Conservation (phyloP, 2,797 vertebrate species). For the Pangasius macronema region DNA sequence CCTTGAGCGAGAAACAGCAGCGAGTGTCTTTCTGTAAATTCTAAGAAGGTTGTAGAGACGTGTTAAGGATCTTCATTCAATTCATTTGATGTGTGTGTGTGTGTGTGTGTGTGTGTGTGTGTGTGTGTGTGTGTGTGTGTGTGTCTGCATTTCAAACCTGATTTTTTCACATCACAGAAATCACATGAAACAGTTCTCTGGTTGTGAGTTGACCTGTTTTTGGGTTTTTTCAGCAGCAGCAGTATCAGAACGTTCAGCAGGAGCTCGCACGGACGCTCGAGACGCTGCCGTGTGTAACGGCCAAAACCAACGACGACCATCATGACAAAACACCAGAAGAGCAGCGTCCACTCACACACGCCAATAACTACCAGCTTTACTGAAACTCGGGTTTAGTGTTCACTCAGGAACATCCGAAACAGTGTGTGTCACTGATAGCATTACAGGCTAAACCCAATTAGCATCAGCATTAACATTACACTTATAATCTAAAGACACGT, state of each 20-base stretch:
- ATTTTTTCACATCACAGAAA: too few species aligned
- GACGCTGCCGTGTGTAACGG: not conserved
- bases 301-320: not conserved
- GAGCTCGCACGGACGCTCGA: not conserved
- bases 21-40: not conserved
- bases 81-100: not conserved
- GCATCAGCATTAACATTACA: not conserved
- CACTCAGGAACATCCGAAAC: not conserved
- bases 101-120: not conserved
- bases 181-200: too few species aligned
- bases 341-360: slow-evolving; percentile 13
- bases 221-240: not conserved
- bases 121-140: not conserved
- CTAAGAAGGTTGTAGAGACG: not conserved
- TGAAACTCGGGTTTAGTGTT: not conserved
- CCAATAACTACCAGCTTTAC: slow-evolving; percentile 36
- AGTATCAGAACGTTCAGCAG: slow-evolving; percentile 23
- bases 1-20: not conserved
- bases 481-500: not conserved
- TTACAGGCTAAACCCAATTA: not conserved
- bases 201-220: not conserved
- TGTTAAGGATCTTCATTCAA: not conserved
- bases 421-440: not conserved
- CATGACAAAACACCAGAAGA: not conserved
- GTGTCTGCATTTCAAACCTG: not conserved